These are phyloP conservation scores for Agonum fuliginosum DNA, from an alignment of 2,888 invertebrate species.

Conservation along the genomic window DNA sequence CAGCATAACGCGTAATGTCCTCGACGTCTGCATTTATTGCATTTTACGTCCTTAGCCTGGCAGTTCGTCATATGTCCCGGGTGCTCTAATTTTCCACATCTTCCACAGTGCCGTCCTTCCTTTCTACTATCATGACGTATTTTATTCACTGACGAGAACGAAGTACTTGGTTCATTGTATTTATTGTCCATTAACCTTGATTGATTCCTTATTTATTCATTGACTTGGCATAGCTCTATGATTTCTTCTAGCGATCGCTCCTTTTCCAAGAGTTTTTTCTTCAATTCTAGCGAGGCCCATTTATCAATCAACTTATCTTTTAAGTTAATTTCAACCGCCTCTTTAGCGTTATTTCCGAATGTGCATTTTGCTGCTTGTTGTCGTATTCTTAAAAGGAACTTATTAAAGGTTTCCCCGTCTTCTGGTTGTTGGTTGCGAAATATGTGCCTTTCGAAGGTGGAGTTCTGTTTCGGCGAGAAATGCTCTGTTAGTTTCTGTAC, in stretches of 20 bases:
- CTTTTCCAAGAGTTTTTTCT: conserved; percentile 48
- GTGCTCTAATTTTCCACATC: conserved; percentile 57
- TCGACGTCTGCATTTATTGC: conserved; percentile 58
- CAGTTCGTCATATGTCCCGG: conserved; percentile 33
- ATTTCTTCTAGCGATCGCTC: conserved; percentile 47
- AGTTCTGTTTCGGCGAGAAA: no score
- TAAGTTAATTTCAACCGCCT: conserved; percentile 40
- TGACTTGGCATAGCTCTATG: conserved; percentile 51
- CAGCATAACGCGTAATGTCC: conserved; percentile 61
- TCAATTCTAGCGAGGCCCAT: conserved; percentile 50
- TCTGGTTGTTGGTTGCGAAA: no score
- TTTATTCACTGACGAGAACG: not conserved
- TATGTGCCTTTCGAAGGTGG: no score
- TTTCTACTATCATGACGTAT: not conserved
- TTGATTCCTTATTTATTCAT: conserved; percentile 75
- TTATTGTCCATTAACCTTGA: conserved; percentile 72
- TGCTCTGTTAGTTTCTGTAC: conserved; percentile 37
- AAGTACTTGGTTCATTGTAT: not conserved
- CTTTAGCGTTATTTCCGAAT: conserved; percentile 22
- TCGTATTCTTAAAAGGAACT: no score
- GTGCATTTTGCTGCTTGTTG: no score
- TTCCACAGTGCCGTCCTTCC: conserved; percentile 14
- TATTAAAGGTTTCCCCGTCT: no score
- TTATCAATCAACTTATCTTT: conserved; percentile 48
- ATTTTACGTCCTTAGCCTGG: conserved; percentile 58